phyloP scores from a whole-genome alignment of 1,140 invertebrate genomes.

The Episyrphus balteatus region DNA sequence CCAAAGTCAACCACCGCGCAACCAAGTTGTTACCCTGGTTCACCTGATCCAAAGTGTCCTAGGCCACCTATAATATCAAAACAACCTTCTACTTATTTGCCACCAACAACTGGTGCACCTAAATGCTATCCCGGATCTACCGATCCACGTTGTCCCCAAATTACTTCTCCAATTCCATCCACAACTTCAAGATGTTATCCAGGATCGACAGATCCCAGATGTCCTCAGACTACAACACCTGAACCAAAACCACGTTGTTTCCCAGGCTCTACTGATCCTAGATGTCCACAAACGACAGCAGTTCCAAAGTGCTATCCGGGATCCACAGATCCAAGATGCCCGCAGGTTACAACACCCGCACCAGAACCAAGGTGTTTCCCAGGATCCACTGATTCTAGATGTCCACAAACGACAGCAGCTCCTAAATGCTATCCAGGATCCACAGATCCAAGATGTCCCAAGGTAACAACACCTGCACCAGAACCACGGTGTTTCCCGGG shows the following conservation, averaged over 20 bases:
- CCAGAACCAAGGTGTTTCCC: constrained; percentile 4
- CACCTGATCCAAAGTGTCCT: constrained; percentile 33
- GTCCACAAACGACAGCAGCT: no score
- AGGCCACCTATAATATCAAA: constrained; percentile 10
- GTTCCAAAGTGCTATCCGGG: constrained; percentile 39
- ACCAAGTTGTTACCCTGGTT: constrained; percentile 33
- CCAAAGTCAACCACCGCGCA: constrained; percentile 9
- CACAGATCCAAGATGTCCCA: background rate
- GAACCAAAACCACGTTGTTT: constrained; percentile 18
- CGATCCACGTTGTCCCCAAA: constrained; percentile 29
- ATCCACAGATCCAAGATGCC: constrained; percentile 36
- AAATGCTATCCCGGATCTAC: constrained; percentile 21
- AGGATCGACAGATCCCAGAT: constrained; percentile 35
- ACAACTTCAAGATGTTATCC: constrained; percentile 30
- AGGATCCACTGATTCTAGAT: background rate
- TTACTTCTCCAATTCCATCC: background rate
- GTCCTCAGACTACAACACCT: constrained; percentile 8
- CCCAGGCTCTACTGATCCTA: constrained; percentile 37
- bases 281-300: constrained; percentile 29
- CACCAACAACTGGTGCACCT: constrained; percentile 17
- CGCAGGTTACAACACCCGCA: background rate
- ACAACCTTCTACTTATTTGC: constrained; percentile 36
- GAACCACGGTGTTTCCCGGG: constrained; percentile 9
- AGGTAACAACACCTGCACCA: constrained; percentile 5
- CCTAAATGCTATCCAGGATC: no score